Evolutionary conservation across 2,797 vertebrate species (phyloP).

Genomic region (Xenentodon cancila): DNA sequence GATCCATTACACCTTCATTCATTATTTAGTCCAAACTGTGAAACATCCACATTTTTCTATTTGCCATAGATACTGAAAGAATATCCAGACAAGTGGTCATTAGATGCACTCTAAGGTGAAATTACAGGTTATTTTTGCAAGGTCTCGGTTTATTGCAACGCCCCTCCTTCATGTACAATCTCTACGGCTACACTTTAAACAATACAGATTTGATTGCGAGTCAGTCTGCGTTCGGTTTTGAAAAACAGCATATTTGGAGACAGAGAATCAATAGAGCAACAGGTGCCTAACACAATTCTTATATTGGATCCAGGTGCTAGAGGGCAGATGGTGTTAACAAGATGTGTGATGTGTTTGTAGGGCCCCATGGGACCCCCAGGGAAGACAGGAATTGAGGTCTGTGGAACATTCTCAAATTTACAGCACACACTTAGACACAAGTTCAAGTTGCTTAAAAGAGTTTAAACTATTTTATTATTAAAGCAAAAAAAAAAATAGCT

Average conservation of each 20-base stretch:
- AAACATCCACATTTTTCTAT: constrained; percentile 17
- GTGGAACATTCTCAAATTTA: constrained; percentile 47
- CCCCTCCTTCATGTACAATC: constrained; percentile 34
- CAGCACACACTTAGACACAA: constrained; percentile 30
- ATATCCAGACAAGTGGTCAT: constrained; percentile 29
- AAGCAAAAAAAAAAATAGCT: constrained; percentile 9
- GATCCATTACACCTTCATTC: constrained; percentile 22
- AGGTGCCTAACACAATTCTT: constrained; percentile 73
- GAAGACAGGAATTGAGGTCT: constrained; percentile 89
- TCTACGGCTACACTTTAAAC: constrained; percentile 29
- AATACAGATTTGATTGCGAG: constrained; percentile 57
- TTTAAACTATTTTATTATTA: constrained; percentile 2
- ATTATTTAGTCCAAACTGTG: constrained; percentile 41
- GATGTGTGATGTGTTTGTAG: constrained; percentile 82
- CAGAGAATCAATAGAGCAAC: constrained; percentile 76
- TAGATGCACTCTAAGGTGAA: constrained; percentile 35
- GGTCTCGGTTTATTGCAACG: constrained; percentile 3
- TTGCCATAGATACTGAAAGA: constrained; percentile 18
- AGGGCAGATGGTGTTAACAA: constrained; percentile 75
- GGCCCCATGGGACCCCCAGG: constrained; percentile 88
- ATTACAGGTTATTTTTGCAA: constrained; percentile 22
- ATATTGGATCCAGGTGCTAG: constrained; percentile 71
- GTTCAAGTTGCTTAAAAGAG: constrained; percentile 21
- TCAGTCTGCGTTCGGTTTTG: constrained; percentile 65
- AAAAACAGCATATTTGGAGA: constrained; percentile 63